These are phyloP conservation scores for Rhopalosiphum padi DNA, from an alignment of 1,140 invertebrate genomes.

Conservation along the genomic window DNA sequence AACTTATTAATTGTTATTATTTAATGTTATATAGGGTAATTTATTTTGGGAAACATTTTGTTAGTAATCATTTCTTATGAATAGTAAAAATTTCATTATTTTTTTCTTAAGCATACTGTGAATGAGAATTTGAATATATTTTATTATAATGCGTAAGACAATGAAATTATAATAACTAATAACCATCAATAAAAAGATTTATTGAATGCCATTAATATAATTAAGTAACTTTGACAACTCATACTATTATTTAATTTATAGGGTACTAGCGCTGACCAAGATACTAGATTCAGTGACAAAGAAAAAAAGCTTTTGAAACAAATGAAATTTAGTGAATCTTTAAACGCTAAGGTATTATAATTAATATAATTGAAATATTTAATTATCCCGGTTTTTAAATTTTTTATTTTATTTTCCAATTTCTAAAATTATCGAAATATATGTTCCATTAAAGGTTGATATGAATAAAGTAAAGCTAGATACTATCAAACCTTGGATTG, in stretches of 20 bases:
- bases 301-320: slow-evolving; percentile 98
- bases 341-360: slow-evolving; percentile 79
- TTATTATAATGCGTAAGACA: not conserved
- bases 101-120: not conserved
- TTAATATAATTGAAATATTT: not conserved
- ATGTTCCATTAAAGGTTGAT: slow-evolving; percentile 78
- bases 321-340: slow-evolving; percentile 96
- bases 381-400: not conserved
- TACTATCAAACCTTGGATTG: slow-evolving; percentile 98
- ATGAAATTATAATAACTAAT: not conserved
- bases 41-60: not conserved
- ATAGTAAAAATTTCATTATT: too few relatives aligned
- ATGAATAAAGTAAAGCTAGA: slow-evolving; percentile 98
- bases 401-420: not conserved
- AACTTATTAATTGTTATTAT: not conserved
- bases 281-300: slow-evolving; percentile 98
- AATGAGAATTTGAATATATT: not conserved
- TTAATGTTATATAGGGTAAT: not conserved
- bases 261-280: slow-evolving; percentile 98
- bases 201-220: not conserved
- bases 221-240: not conserved
- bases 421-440: not conserved
- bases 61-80: too few relatives aligned
- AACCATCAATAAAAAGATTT: not conserved
- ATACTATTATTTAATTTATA: slow-evolving; percentile 64